Conservation (phyloP, 2,113 vertebrate genomes). For the Hemibagrus wyckioides region DNA sequence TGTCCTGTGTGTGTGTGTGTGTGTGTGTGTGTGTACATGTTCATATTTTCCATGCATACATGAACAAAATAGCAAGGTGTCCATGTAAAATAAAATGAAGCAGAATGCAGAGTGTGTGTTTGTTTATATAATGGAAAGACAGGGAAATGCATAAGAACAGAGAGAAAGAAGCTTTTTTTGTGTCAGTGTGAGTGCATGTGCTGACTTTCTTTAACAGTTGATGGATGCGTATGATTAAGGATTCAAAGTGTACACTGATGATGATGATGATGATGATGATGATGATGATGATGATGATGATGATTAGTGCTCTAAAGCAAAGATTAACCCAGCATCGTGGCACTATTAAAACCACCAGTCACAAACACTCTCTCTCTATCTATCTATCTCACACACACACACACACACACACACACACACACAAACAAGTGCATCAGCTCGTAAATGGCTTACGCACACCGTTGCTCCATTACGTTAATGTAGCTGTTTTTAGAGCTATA, state of each 20-base stretch:
- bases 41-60: neutral
- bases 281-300: conserved; percentile 42
- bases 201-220: conserved; percentile 25
- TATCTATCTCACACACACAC: too few species aligned
- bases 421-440: neutral
- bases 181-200: neutral
- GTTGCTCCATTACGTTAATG: neutral
- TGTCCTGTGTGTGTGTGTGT: neutral
- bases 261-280: conserved; percentile 7
- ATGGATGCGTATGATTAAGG: conserved; percentile 60
- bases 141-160: neutral
- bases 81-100: neutral
- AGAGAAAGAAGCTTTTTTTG: neutral
- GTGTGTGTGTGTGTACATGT: conserved; percentile 8
- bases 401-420: conserved; percentile 16
- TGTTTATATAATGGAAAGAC: neutral
- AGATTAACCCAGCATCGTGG: conserved; percentile 57
- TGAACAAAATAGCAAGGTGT: neutral
- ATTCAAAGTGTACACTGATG: conserved; percentile 27
- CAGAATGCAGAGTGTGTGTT: neutral
- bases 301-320: conserved; percentile 53
- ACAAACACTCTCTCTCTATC: too few species aligned
- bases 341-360: conserved; percentile 57
- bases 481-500: conserved; percentile 23
- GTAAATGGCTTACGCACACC: conserved; percentile 24